These are phyloP conservation scores for Pygoscelis antarcticus DNA, from an alignment of 2,113 vertebrate species.

Conservation along the genomic window DNA sequence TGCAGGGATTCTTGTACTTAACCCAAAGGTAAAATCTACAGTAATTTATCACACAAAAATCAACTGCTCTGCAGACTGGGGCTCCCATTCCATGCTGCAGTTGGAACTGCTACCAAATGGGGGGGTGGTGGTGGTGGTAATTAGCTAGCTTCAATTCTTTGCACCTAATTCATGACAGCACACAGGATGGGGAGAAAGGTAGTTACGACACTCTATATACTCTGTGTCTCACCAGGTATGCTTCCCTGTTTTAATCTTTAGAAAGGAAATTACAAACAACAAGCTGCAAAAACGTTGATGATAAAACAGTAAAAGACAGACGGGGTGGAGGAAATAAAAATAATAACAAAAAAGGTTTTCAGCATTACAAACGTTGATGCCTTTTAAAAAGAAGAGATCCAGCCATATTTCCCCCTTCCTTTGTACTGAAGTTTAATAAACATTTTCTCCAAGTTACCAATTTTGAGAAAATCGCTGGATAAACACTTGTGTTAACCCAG, in stretches of 20 bases:
- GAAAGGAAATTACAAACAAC: not conserved
- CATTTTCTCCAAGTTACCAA: constrained; percentile 25
- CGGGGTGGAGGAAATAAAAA: not conserved
- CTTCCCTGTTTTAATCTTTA: not conserved
- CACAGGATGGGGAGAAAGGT: not conserved
- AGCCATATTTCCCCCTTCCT: not conserved
- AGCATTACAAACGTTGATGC: not conserved
- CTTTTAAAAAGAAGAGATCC: not conserved
- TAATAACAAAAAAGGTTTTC: not conserved
- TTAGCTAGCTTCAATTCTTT: not conserved
- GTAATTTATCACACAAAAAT: not conserved
- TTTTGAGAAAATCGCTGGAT: constrained; percentile 72
- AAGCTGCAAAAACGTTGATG: not conserved
- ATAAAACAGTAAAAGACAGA: not conserved
- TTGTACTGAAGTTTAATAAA: constrained; percentile 14
- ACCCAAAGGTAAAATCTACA: constrained; percentile 2
- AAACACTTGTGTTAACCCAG: constrained; percentile 62
- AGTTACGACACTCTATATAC: not conserved
- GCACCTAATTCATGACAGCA: not conserved
- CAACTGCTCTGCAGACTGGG: not conserved
- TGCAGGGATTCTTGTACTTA: not conserved
- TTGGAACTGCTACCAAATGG: not conserved
- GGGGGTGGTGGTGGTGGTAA: not conserved
- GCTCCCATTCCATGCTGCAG: not conserved
- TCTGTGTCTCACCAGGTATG: not conserved